Evolutionary conservation across 2,113 vertebrate genomes (phyloP).

Genomic region (Apistogramma diplotaenia): DNA sequence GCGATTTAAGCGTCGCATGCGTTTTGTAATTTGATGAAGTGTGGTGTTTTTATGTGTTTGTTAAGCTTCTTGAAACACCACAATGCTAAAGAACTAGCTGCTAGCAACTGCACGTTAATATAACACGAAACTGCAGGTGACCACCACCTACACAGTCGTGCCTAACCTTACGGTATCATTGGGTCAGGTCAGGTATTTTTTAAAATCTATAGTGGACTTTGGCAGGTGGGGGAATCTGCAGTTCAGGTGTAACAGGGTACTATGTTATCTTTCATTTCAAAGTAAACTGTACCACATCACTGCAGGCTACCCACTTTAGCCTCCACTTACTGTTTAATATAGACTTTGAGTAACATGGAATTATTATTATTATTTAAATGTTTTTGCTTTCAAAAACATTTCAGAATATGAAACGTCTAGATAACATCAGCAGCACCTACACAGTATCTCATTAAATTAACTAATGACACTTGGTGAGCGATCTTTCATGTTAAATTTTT

Average conservation of each 20-base stretch:
- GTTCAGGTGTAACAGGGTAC: no score
- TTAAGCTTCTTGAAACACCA: not conserved
- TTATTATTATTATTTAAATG: not conserved
- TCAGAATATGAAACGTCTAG: not conserved
- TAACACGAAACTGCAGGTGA: accelerated
- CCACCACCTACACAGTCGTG: no score
- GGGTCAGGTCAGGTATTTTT: no score
- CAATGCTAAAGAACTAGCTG: not conserved
- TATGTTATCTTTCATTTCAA: no score
- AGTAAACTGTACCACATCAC: not conserved
- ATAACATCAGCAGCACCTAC: not conserved
- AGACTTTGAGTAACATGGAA: not conserved
- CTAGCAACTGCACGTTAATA: not conserved
- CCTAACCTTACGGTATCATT: no score
- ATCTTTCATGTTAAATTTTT: no score
- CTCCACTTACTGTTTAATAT: not conserved
- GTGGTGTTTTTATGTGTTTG: not conserved
- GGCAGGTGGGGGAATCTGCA: no score
- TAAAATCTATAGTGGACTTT: no score
- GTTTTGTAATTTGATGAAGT: not conserved
- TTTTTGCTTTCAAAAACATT: not conserved
- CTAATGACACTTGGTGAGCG: not conserved
- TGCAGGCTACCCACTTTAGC: not conserved
- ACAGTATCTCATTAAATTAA: not conserved
- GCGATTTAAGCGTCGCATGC: not conserved